Evolutionary conservation across 1,140 invertebrate species (phyloP).

Genomic region (Aphelenchoides besseyi): DNA sequence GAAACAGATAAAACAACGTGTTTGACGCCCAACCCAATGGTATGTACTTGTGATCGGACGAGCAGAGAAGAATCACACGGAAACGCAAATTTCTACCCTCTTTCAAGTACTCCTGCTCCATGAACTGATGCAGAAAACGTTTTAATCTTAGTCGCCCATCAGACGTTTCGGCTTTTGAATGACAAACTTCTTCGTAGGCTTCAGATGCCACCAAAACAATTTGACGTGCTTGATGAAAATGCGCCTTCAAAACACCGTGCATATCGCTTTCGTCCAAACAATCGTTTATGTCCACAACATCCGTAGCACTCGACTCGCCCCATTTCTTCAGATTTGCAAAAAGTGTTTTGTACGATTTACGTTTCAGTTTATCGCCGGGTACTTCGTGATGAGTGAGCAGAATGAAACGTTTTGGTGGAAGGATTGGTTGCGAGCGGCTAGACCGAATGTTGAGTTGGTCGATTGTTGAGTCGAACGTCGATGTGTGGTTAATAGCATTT

Average conservation of each 20-base stretch:
- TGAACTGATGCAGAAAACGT: constrained; percentile 26
- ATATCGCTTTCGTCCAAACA: constrained; percentile 26
- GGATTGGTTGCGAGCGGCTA: not conserved
- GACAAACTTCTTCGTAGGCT: constrained; percentile 21
- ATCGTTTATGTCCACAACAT: constrained; percentile 11
- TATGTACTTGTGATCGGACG: not conserved
- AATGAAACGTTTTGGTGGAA: not conserved
- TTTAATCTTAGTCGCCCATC: constrained; percentile 29
- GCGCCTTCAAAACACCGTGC: constrained; percentile 1
- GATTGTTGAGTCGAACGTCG: not conserved
- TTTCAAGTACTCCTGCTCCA: constrained; percentile 2
- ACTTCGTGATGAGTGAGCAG: constrained; percentile 15
- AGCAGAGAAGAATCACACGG: not conserved
- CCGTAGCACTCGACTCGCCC: not conserved
- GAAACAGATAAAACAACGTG: not conserved
- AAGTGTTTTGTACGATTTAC: not conserved
- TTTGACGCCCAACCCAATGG: constrained; percentile 11
- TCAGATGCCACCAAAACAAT: constrained; percentile 15
- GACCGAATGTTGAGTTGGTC: not conserved
- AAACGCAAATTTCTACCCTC: constrained; percentile 5
- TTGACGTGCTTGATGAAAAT: constrained; percentile 21
- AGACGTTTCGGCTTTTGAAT: not conserved
- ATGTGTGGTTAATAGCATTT: constrained; percentile 18
- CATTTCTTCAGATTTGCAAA: constrained; percentile 7
- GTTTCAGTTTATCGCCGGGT: not conserved